Percentiles rank a stretch among this genome's conserved stretches.
These are phyloP conservation scores for Philereme transversata DNA, from an alignment of 2,888 invertebrate species.

Conservation along the genomic window DNA sequence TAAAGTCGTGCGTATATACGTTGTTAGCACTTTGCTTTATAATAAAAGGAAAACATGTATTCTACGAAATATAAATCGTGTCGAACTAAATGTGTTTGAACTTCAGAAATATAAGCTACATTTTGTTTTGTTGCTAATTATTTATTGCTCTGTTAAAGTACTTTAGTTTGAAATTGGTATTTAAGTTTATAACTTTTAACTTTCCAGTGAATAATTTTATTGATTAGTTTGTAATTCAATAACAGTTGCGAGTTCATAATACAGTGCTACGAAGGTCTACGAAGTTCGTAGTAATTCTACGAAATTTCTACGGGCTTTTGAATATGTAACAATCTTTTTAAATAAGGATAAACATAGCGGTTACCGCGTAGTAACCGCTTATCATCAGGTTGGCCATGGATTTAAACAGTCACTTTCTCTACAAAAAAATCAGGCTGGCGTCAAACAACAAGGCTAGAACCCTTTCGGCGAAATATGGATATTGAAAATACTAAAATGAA, in stretches of 20 bases:
- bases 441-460: no score
- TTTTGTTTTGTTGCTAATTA: background rate
- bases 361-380: no score
- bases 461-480: no score
- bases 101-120: background rate
- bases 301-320: conserved; percentile 19
- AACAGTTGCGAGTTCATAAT: conserved; percentile 21
- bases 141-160: background rate
- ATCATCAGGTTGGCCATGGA: no score
- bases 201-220: conserved; percentile 21
- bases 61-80: background rate
- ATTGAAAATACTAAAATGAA: no score
- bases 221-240: conserved; percentile 25
- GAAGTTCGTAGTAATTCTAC: conserved; percentile 23
- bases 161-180: conserved; percentile 4
- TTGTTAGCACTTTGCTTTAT: no score
- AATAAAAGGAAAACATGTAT: no score
- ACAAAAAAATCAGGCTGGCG: no score
- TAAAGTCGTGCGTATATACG: no score
- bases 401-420: no score
- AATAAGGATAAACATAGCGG: no score
- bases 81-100: no score
- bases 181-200: conserved; percentile 8
- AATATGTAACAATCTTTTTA: background rate
- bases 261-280: conserved; percentile 24